Evolutionary conservation across 2,113 vertebrate species (phyloP).

Genomic region (Tragelaphus strepsiceros): DNA sequence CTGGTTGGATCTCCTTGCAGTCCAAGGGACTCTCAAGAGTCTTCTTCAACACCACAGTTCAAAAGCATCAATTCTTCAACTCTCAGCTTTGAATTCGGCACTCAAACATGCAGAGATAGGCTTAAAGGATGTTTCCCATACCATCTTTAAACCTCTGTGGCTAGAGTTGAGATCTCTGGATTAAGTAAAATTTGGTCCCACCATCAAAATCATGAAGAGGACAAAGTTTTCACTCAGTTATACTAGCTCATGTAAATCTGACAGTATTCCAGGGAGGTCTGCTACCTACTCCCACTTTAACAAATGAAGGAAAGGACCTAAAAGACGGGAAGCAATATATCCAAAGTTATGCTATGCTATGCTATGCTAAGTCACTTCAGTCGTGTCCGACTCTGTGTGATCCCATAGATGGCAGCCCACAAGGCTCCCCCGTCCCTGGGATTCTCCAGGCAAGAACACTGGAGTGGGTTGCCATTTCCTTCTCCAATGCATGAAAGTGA

Average conservation of each 20-base stretch:
- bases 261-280: neutral
- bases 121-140: neutral
- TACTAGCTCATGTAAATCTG: neutral
- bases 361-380: no score
- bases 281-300: neutral
- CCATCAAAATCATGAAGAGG: neutral
- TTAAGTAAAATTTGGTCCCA: neutral
- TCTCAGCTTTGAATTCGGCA: accelerated
- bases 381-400: no score
- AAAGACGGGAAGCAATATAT: neutral
- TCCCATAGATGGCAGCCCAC: no score
- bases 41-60: neutral
- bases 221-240: neutral
- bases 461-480: no score
- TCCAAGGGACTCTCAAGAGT: neutral
- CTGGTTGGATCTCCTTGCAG: accelerated
- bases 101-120: neutral
- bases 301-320: neutral
- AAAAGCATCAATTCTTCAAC: neutral
- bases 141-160: neutral
- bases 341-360: neutral
- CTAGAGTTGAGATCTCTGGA: neutral
- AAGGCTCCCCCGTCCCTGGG: no score
- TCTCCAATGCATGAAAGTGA: no score
- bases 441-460: no score